A percentile compares a stretch with the other conserved stretches of the same genome.
Conservation (phyloP, 2,888 invertebrate genomes). For the Philereme vetulata region DNA sequence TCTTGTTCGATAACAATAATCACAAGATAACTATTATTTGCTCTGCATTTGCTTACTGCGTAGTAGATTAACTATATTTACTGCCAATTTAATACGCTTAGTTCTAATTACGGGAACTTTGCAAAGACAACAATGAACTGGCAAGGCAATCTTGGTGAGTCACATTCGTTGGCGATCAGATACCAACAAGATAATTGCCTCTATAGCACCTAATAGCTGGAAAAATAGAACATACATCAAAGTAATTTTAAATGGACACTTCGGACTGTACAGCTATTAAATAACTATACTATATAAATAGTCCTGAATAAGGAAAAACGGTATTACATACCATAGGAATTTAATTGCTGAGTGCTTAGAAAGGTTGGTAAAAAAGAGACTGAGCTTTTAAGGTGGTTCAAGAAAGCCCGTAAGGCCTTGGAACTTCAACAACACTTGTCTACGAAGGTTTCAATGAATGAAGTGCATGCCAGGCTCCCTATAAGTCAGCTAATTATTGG, state of each 20-base stretch:
- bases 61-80: neutral
- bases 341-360: conserved; percentile 2
- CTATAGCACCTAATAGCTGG: conserved; percentile 2
- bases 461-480: too few relatives aligned
- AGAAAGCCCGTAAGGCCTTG: neutral
- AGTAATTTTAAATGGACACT: too few relatives aligned
- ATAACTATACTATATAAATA: too few relatives aligned
- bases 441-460: too few relatives aligned
- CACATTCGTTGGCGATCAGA: conserved; percentile 36
- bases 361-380: conserved; percentile 12
- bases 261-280: too few relatives aligned
- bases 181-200: conserved; percentile 23
- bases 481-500: too few relatives aligned
- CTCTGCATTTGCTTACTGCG: conserved; percentile 11
- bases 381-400: conserved; percentile 5
- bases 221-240: conserved; percentile 8
- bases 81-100: neutral
- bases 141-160: conserved; percentile 31
- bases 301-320: too few relatives aligned
- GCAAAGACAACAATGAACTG: conserved; percentile 28
- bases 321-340: conserved; percentile 1
- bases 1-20: conserved; percentile 8
- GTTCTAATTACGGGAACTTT: conserved; percentile 23
- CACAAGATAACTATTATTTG: neutral
- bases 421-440: neutral